Evolutionary conservation across 2,113 vertebrate genomes (phyloP).

Genomic region (Brevimyrus niger): DNA sequence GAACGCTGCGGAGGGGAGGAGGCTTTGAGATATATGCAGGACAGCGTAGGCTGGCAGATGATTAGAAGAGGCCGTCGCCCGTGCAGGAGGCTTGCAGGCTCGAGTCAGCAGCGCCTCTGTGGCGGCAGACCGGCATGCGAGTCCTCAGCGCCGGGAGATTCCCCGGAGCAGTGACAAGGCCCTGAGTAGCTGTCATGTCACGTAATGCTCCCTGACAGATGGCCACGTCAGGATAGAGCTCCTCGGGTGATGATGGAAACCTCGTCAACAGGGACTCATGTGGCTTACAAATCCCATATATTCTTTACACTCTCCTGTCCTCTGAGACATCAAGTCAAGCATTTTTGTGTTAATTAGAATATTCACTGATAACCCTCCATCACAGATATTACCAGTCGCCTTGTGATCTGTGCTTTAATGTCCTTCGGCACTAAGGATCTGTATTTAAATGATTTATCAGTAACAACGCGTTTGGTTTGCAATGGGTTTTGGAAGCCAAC

Average conservation of each 20-base stretch:
- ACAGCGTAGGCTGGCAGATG: background rate
- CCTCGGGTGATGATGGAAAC: background rate
- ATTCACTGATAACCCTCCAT: background rate
- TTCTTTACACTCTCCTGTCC: background rate
- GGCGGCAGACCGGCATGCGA: background rate
- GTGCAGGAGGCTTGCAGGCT: no score
- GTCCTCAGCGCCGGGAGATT: background rate
- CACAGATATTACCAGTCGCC: background rate
- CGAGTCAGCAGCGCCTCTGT: background rate
- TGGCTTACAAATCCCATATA: background rate
- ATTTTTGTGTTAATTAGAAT: background rate
- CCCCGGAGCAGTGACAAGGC: background rate
- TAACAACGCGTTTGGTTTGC: background rate
- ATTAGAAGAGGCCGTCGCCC: background rate
- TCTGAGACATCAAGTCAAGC: background rate
- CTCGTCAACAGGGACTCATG: background rate
- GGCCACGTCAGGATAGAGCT: background rate
- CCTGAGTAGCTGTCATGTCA: slow-evolving; percentile 4
- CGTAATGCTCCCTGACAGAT: background rate
- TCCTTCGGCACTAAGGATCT: background rate
- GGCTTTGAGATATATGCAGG: background rate
- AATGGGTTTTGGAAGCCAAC: background rate
- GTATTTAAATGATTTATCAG: background rate
- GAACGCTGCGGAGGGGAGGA: background rate
- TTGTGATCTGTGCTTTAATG: background rate